A percentile compares a stretch with the other conserved stretches of the same genome.
Evolutionary conservation across 2,797 vertebrate species (phyloP).

Genomic region (Furcifer pardalis): DNA sequence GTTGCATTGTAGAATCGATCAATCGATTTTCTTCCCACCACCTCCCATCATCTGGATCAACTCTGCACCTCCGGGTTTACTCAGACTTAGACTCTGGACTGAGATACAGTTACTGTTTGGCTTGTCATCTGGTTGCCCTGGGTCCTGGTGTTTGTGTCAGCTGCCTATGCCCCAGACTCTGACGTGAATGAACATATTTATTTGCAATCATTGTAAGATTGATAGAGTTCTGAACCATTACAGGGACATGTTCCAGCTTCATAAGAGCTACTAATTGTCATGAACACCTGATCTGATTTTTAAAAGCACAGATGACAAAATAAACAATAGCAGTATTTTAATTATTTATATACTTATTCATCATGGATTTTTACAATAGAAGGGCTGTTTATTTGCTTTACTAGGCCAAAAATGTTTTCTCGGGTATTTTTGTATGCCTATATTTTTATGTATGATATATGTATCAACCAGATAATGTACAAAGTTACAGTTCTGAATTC

Average conservation of each 20-base stretch:
- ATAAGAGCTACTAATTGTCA: neutral
- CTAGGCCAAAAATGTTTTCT: neutral
- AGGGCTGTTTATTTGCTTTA: neutral
- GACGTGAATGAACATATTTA: neutral
- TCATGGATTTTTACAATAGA: neutral
- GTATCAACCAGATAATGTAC: too few relatives aligned
- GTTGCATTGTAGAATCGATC: neutral
- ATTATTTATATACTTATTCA: neutral
- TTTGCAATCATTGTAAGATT: neutral
- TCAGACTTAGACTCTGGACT: too few relatives aligned
- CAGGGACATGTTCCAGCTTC: neutral
- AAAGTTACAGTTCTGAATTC: neutral
- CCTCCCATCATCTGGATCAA: too few relatives aligned
- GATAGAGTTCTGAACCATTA: slow-evolving; percentile 9
- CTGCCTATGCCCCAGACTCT: too few relatives aligned
- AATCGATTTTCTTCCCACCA: neutral
- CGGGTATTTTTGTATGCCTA: neutral
- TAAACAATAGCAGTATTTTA: neutral
- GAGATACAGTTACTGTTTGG: too few relatives aligned
- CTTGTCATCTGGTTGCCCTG: too few relatives aligned
- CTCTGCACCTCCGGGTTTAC: too few relatives aligned
- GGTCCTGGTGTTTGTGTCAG: too few relatives aligned
- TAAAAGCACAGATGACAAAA: neutral
- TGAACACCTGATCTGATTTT: neutral
- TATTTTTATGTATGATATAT: neutral